phyloP scores from a whole-genome alignment of 2,797 vertebrate genomes.

The Spinus pinus region DNA sequence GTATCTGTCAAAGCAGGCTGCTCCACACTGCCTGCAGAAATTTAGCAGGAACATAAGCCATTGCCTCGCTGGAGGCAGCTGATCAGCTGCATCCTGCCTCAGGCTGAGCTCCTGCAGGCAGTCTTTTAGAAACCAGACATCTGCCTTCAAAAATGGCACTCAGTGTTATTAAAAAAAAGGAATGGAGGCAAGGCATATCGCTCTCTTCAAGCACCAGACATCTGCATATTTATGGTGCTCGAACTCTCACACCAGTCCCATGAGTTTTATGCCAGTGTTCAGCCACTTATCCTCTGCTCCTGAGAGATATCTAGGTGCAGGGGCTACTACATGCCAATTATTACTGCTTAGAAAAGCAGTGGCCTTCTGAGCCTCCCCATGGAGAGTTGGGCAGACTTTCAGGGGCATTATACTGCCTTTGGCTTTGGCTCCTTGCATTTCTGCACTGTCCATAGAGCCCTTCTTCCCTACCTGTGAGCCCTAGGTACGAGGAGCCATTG shows the following conservation, averaged over 20 bases:
- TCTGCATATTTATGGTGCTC: background rate
- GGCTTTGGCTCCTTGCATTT: background rate
- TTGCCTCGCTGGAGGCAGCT: background rate
- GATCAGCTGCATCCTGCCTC: background rate
- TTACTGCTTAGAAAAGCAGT: background rate
- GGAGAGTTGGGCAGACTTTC: background rate
- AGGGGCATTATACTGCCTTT: background rate
- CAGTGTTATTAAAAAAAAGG: background rate
- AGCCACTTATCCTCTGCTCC: background rate
- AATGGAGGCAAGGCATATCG: background rate
- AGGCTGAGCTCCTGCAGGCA: background rate
- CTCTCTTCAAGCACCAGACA: background rate
- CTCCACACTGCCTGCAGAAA: background rate
- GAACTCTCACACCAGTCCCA: background rate
- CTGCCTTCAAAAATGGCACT: background rate
- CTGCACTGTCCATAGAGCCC: background rate
- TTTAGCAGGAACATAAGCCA: background rate
- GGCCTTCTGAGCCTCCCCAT: background rate
- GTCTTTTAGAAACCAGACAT: background rate
- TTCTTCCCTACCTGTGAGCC: background rate
- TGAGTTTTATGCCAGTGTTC: background rate
- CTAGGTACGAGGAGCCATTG: background rate
- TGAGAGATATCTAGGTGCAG: background rate
- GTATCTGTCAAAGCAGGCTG: background rate
- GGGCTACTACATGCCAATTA: background rate